Evolutionary conservation across 1,140 invertebrate genomes (phyloP).

Genomic region (Atta texana): DNA sequence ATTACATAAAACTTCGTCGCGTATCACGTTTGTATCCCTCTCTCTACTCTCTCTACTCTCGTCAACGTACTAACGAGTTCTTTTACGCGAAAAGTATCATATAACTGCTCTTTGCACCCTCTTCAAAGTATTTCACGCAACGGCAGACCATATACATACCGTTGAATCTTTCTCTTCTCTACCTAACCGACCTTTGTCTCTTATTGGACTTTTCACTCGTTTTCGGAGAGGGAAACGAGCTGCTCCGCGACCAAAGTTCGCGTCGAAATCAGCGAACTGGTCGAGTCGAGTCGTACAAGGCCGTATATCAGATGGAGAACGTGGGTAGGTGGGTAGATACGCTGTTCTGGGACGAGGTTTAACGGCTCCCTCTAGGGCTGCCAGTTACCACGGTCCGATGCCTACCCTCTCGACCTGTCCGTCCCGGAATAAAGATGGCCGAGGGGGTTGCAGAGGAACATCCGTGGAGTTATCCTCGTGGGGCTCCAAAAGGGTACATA

Average conservation of each 20-base stretch:
- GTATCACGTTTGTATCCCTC: conserved; percentile 3
- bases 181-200: conserved; percentile 64
- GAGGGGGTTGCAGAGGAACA: conserved; percentile 76
- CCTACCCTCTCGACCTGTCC: conserved; percentile 85
- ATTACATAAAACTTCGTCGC: conserved; percentile 35
- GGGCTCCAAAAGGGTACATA: conserved; percentile 70
- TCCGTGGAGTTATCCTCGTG: conserved; percentile 77
- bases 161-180: conserved; percentile 39
- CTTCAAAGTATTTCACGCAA: conserved; percentile 68
- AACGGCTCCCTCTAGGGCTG: conserved; percentile 85
- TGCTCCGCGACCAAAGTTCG: conserved; percentile 70
- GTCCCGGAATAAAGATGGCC: conserved; percentile 85
- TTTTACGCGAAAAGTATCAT: conserved; percentile 56
- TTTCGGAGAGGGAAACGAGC: conserved; percentile 67
- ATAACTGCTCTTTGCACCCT: conserved; percentile 60
- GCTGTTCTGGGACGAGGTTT: conserved; percentile 80
- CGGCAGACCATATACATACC: conserved; percentile 17
- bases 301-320: conserved; percentile 82
- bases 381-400: conserved; percentile 86
- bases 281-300: conserved; percentile 76
- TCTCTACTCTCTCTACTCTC: not conserved
- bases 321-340: conserved; percentile 67
- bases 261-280: conserved; percentile 78
- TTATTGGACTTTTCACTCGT: conserved; percentile 71
- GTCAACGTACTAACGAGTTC: conserved; percentile 48